These are phyloP conservation scores for Gavia stellata DNA, from an alignment of 2,113 vertebrate genomes.

Conservation along the genomic window DNA sequence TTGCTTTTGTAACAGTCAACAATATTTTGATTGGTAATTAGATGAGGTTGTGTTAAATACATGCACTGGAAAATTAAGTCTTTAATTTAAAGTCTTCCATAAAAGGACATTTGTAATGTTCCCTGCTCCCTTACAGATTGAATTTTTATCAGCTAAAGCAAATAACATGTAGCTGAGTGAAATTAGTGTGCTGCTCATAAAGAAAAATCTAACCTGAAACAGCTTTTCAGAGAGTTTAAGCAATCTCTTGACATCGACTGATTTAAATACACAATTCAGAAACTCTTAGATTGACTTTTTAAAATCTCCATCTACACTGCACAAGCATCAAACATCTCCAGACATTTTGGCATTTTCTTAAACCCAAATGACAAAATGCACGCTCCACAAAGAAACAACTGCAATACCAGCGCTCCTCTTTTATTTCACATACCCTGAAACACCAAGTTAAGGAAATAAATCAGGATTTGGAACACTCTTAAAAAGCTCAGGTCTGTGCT, in stretches of 20 bases:
- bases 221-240: background rate
- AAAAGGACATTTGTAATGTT: background rate
- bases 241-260: background rate
- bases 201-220: background rate
- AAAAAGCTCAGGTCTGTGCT: background rate
- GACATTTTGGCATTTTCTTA: background rate
- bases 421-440: background rate
- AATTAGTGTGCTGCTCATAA: background rate
- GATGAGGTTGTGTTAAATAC: background rate
- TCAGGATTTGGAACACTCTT: background rate
- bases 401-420: background rate
- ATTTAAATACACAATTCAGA: background rate
- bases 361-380: accelerated
- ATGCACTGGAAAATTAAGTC: background rate
- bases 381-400: background rate
- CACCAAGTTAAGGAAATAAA: background rate
- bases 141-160: background rate
- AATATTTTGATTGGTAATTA: background rate
- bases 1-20: background rate
- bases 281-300: background rate
- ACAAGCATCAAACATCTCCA: background rate
- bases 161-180: background rate
- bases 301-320: background rate
- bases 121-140: background rate
- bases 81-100: background rate